Evolutionary conservation across 2,888 invertebrate species (phyloP), one percentile per base, ranked within the genome.

Genomic region (Chymomyza caudatula): DNA sequence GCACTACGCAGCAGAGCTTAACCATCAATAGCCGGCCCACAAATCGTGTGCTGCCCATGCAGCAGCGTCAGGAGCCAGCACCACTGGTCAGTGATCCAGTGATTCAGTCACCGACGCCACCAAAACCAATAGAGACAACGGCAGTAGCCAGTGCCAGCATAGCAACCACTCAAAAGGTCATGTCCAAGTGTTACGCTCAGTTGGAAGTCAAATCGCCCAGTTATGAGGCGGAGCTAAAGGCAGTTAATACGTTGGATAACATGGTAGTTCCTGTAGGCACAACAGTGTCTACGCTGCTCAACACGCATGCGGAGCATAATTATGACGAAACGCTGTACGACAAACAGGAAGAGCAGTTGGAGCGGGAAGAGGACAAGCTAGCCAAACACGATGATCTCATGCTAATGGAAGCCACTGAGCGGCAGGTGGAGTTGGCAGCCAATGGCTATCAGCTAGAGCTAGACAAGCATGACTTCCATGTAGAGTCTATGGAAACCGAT

Each of bases 21-120:
- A 49, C 91, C 62, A 66, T 74, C 61, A 74, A 69, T 51, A 73
- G 71, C 37, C 91, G 95, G 65, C 95, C 95, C 49, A 95, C 95
- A 92, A 95, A 95, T 86, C 92, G 95, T 70, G 95, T 95, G 1
- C 86, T 95, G 58, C 95, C 95, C 8, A 93, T 95, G 92, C 95
- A 95, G 80, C 94, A 95, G 70, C 92, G 93, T 60, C 92, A 93
- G 76, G 93, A 92, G 58, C 86, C 69, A 0, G 69, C 53, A 53
- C 61, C 68, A 0, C 54, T 71, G 20, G 55, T 59, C 5, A 69
- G 47, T 42, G 86, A 81, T 20, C 68, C 65, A 0, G 73, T 86
- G 23, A 60, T 74, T 11, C 73, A 78, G 52, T 81, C 80, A 4
- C 86, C 80, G 2, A 84, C 80, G 1, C 86, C 85, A 0, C 80